phyloP scores from a whole-genome alignment of 2,797 vertebrate genomes.

The Microchirus variegatus region DNA sequence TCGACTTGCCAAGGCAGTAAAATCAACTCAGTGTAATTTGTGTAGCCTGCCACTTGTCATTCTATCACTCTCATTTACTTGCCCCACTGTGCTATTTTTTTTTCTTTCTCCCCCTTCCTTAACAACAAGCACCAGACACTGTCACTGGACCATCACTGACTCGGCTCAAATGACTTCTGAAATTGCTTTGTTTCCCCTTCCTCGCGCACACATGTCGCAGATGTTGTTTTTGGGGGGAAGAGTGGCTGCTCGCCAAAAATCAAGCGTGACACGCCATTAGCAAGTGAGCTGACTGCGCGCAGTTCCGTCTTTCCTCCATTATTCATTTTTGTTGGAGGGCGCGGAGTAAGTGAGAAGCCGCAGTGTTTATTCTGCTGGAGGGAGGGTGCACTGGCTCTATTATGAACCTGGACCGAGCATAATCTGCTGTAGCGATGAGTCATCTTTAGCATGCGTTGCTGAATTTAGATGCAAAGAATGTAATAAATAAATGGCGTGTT shows the following conservation, averaged over 20 bases:
- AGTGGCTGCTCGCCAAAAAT: constrained; percentile 56
- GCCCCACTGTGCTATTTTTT: constrained; percentile 15
- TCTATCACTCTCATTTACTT: constrained; percentile 60
- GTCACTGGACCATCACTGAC: constrained; percentile 71
- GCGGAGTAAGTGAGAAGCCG: constrained; percentile 25
- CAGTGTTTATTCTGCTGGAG: constrained; percentile 15
- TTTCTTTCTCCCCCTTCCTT: background rate
- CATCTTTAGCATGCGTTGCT: constrained; percentile 18
- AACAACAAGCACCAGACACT: constrained; percentile 58
- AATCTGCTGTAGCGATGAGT: constrained; percentile 35
- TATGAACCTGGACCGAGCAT: constrained; percentile 22
- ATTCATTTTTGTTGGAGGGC: constrained; percentile 41
- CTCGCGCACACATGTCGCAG: constrained; percentile 68
- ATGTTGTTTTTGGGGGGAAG: constrained; percentile 64
- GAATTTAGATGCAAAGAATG: constrained; percentile 7
- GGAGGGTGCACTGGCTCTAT: constrained; percentile 20
- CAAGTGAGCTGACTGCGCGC: constrained; percentile 66
- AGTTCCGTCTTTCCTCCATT: constrained; percentile 53
- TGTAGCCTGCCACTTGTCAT: constrained; percentile 49
- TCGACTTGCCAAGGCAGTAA: constrained; percentile 32
- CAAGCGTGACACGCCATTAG: constrained; percentile 70
- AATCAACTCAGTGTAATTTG: constrained; percentile 42
- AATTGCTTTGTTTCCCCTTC: constrained; percentile 72
- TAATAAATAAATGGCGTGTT: background rate
- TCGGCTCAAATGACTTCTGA: constrained; percentile 75